A percentile compares a stretch with the other conserved stretches of the same genome.
Evolutionary conservation across 2,113 vertebrate genomes (phyloP).

Genomic region (Theristicus caerulescens): DNA sequence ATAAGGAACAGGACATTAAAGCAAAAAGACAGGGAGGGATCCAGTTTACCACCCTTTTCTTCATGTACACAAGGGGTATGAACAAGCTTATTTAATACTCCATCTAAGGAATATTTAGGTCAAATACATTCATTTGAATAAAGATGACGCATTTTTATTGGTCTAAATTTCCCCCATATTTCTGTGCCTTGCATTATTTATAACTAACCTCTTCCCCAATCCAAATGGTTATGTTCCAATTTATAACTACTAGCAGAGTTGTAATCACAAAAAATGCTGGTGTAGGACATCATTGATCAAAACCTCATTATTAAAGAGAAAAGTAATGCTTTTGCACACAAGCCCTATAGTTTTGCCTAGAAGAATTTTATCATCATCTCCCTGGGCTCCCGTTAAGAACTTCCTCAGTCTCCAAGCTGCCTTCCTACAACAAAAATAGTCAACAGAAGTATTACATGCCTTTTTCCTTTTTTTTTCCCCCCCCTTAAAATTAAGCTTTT

Average conservation of each 20-base stretch:
- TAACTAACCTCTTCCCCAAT: neutral
- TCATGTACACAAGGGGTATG: neutral
- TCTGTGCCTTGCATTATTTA: neutral
- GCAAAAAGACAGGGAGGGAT: neutral
- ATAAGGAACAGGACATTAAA: neutral
- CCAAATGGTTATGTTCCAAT: neutral
- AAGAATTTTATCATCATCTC: neutral
- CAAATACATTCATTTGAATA: neutral
- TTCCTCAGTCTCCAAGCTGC: neutral
- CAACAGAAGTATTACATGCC: neutral
- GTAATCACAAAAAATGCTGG: neutral
- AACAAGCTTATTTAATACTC: neutral
- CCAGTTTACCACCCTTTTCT: neutral
- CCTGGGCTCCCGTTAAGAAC: neutral
- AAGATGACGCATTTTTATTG: neutral
- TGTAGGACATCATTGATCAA: neutral
- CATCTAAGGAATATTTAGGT: neutral
- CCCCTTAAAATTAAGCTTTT: neutral
- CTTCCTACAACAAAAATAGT: neutral
- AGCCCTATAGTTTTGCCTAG: neutral
- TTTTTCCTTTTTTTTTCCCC: neutral
- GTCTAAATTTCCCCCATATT: neutral
- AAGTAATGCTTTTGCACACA: neutral
- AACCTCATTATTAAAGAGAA: neutral
- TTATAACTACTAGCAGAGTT: neutral